These are phyloP conservation scores for Liasis olivaceus DNA, from an alignment of 2,797 vertebrate genomes.

Conservation along the genomic window DNA sequence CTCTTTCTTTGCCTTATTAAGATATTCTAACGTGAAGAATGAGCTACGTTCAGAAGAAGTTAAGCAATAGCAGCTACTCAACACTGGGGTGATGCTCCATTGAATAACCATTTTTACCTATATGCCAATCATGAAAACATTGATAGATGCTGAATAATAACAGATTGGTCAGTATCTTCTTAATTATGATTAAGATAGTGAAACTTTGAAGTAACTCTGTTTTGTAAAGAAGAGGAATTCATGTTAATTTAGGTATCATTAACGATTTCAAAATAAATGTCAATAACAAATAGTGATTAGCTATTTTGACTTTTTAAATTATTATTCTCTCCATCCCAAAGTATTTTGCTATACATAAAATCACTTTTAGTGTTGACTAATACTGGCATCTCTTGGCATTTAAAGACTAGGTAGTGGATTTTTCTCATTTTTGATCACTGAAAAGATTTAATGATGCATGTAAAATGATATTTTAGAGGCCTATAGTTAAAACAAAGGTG, in stretches of 20 bases:
- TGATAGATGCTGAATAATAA: neutral
- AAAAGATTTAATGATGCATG: neutral
- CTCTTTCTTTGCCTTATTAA: neutral
- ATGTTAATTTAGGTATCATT: neutral
- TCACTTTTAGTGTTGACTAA: neutral
- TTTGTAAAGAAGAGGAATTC: neutral
- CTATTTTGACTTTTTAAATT: neutral
- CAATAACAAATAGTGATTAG: neutral
- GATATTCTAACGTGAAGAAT: neutral
- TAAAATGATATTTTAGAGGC: neutral
- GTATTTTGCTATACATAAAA: neutral
- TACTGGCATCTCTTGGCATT: neutral
- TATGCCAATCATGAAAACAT: neutral
- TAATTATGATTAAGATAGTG: neutral
- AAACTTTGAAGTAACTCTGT: neutral
- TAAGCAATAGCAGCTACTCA: neutral
- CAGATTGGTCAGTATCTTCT: neutral
- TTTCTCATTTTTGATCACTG: neutral
- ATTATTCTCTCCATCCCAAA: neutral
- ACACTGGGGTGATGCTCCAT: neutral
- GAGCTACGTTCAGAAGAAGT: neutral
- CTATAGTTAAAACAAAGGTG: neutral
- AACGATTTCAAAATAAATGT: neutral
- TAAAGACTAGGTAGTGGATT: neutral
- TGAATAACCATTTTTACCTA: neutral